Evolutionary conservation across 37 sponge, comb jelly and placozoan species (phyloP), one percentile per base, ranked within the genome.

Genomic region (Oscarella lobularis): DNA sequence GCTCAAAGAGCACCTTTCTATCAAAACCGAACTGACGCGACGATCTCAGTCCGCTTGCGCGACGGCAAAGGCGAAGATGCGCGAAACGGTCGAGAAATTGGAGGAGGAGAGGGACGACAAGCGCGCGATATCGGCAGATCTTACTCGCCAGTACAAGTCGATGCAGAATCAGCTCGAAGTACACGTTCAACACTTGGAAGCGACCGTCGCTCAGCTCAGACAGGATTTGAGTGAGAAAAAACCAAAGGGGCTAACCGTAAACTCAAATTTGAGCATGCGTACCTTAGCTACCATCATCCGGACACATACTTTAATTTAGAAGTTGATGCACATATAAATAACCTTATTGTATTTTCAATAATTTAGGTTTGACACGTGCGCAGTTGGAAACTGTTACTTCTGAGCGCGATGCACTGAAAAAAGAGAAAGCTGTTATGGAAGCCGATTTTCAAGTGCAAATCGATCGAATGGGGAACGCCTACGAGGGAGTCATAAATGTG

Each of bases 121-220:
- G 75, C 76, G 37, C 73, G 84, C 80, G n/a, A 54, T 87, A 3
- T 67, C 29, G 41, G 0, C 68, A 84, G 91, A 90, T 38, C 40
- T 90, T 72, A 82, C 91, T 27, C 67, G 91, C 1, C 91, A 90
- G 73, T 90, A 87, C 85, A 90, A 87, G 74, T 74, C 88, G 33
- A 81, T 90, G 80, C 82, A 87, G 83, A 67, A 67, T 4, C 87
- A 87, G 37, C 31, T 78, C 67, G 91, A 87, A 30, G 70, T 65
- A 31, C 80, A 67, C 41, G 73, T 90, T 35, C 78, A 81, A 38
- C 76, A 40, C 31, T 73, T 90, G 31, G 87, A 90, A 73, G 77
- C 74, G 3, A 67, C 79, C 34, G 83, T 90, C 55, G 75, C 40
- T 29, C 79, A 67, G 55, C 83, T 87, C 27, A 80, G 73, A 39